A percentile compares a stretch with the other conserved stretches of the same genome.
Evolutionary conservation across 2,888 invertebrate species (phyloP).

Genomic region (Mythimna ferrago): DNA sequence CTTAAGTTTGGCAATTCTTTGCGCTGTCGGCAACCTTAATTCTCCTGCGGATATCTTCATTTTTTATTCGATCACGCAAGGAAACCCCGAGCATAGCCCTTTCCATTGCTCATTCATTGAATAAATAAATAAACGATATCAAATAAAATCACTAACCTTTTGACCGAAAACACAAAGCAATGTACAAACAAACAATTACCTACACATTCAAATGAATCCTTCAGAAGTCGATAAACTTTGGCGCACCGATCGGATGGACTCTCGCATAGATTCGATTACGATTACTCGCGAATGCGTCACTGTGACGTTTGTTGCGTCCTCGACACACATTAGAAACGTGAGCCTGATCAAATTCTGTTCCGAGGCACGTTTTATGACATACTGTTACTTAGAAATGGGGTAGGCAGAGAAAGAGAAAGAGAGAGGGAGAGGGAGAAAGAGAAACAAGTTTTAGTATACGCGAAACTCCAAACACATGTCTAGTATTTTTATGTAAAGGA

Average conservation of each 20-base stretch:
- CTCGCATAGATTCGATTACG: conserved; percentile 1
- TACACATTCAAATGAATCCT: background rate
- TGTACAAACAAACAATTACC: background rate
- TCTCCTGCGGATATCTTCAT: too few species aligned
- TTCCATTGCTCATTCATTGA: too few species aligned
- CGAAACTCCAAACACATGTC: too few species aligned
- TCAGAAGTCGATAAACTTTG: conserved; percentile 1
- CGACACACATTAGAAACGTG: conserved; percentile 35
- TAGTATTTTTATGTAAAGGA: too few species aligned
- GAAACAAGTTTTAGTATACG: too few species aligned
- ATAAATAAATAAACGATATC: too few species aligned
- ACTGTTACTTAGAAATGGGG: background rate
- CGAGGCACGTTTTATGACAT: background rate
- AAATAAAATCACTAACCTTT: background rate
- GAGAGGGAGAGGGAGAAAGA: too few species aligned
- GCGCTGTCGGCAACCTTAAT: too few species aligned
- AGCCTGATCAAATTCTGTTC: background rate
- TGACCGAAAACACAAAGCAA: background rate
- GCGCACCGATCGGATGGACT: background rate
- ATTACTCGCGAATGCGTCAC: conserved; percentile 3
- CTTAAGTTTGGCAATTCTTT: too few species aligned
- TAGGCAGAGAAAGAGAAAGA: background rate
- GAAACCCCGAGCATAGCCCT: too few species aligned
- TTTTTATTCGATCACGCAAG: too few species aligned
- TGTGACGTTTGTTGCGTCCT: conserved; percentile 18